Evolutionary conservation across 2,797 vertebrate genomes (phyloP).

Genomic region (Monodelphis domestica): DNA sequence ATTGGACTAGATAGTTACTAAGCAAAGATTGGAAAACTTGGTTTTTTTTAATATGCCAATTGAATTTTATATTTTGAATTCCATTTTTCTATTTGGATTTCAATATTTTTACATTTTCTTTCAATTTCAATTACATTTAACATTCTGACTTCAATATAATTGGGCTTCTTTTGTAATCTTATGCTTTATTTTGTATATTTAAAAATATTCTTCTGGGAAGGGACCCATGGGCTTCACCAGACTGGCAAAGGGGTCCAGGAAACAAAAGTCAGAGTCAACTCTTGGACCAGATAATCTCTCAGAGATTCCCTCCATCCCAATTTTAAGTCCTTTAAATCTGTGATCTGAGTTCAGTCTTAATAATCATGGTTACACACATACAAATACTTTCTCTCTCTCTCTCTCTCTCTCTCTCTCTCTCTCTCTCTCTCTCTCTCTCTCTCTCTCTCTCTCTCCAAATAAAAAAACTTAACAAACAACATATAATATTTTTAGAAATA

Average conservation of each 20-base stretch:
- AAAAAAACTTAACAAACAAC: conserved; percentile 38
- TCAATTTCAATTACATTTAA: neutral
- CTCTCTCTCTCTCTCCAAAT: too few relatives aligned
- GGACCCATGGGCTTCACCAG: neutral
- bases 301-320: neutral
- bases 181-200: neutral
- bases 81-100: neutral
- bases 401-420: too few relatives aligned
- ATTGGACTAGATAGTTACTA: neutral
- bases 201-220: neutral
- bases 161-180: neutral
- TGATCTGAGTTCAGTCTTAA: conserved; percentile 24
- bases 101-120: neutral
- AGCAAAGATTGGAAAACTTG: neutral
- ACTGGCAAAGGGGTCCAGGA: neutral
- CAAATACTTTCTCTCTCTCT: conserved; percentile 30
- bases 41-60: neutral
- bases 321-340: too few relatives aligned
- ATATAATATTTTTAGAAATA: neutral
- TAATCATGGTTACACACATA: too few relatives aligned
- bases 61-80: neutral
- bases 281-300: neutral
- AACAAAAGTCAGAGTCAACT: neutral
- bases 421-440: conserved; percentile 44
- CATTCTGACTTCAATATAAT: neutral